A percentile compares a stretch with the other conserved stretches of the same genome.
Evolutionary conservation across 2,113 vertebrate genomes (phyloP).

Genomic region (Carettochelys insculpta): DNA sequence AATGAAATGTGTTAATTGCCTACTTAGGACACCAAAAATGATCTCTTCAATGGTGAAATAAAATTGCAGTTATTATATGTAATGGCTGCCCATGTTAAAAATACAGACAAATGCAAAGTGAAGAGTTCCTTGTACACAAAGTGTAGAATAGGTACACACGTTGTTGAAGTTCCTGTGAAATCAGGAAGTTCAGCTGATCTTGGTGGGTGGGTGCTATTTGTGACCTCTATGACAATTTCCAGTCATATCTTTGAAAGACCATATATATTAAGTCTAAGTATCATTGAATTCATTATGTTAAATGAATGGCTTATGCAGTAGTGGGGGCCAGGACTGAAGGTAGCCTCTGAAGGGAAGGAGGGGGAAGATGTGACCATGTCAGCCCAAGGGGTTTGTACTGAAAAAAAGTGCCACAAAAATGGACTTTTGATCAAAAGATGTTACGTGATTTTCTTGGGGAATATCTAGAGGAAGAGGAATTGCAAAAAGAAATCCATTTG

Average conservation of each 20-base stretch:
- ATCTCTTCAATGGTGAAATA: neutral
- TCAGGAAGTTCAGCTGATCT: neutral
- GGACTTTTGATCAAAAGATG: neutral
- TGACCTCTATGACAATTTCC: neutral
- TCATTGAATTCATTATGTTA: neutral
- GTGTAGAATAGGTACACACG: neutral
- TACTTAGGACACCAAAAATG: neutral
- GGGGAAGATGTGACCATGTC: neutral
- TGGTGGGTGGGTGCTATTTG: neutral
- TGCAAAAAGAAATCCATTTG: neutral
- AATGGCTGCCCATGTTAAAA: no score
- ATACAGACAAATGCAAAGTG: neutral
- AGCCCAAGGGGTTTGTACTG: neutral
- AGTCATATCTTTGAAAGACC: neutral
- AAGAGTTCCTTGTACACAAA: neutral
- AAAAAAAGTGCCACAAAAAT: neutral
- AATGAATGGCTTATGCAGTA: neutral
- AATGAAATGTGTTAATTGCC: slow-evolving; percentile 1
- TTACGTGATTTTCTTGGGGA: neutral
- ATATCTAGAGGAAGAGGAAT: neutral
- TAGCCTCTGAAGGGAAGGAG: neutral
- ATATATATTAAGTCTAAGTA: neutral
- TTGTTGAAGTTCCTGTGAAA: neutral
- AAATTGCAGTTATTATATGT: neutral
- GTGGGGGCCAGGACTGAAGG: neutral